Evolutionary conservation across 2,888 invertebrate species (phyloP), one percentile per base, ranked within the genome.

Genomic region (Nineta flava): DNA sequence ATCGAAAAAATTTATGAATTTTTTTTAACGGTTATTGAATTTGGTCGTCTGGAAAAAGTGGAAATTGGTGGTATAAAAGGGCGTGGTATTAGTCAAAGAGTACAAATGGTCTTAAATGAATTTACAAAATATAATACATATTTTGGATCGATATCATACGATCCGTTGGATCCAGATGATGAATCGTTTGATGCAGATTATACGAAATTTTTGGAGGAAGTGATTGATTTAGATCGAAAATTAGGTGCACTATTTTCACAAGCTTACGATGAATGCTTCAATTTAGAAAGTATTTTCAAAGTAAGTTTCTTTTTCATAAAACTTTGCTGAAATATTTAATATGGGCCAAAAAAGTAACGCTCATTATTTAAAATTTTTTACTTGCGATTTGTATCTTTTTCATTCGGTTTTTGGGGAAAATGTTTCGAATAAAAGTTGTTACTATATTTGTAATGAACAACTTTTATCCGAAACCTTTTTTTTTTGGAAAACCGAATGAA

Each of bases 1-100:
- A 65, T 88, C 1, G 66, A 69, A 47, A 72, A 81, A 59, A 73
- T 88, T 5, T 71, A 83, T 66, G 69, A 71, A 2, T 74, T 94
- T 54, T 78, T 93, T 55, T 76, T 79, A 41, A 81, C 84, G 0
- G 83, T 83, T 0, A 70, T 81, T 2, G 93, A 94, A 62, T 90
- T 90, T 64, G 67, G 79, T 43, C 92, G 91, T 62, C 65, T 94
- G 53, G 94, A 95, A 65, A 90, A 87, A 62, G 79, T 68, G 1
- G 68, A 67, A 55, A 62, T 68, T 53, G 67, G 64, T 1, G 68
- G 68, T 2, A 57, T 68, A 3, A 64, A 61, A 56, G 67, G 67
- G 0, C 55, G 65, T 26, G 32, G 19, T 9, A 32, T 40, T 6
- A 26, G 21, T 35, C 26, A 19, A 26, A 44, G 41, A 13, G 19